Evolutionary conservation across 2,888 invertebrate species (phyloP).

Genomic region (Sycophila texana): DNA sequence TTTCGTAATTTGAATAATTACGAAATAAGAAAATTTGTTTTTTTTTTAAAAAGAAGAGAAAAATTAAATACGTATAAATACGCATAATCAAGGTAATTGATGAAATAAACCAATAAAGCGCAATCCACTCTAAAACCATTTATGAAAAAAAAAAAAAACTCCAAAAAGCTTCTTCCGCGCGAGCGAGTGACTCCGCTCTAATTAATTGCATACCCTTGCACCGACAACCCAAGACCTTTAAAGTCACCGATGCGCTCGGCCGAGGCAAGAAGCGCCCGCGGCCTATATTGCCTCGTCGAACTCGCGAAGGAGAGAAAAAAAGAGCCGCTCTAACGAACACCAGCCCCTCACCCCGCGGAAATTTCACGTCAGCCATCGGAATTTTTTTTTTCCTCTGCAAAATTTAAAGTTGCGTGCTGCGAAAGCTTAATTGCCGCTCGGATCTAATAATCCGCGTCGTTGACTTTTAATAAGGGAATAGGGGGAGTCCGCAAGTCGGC

Average conservation of each 20-base stretch:
- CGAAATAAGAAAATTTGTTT: neutral
- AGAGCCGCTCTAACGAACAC: neutral
- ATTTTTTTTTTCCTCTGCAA: no score
- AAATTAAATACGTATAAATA: neutral
- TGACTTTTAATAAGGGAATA: no score
- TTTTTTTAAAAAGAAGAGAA: no score
- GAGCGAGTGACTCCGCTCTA: neutral
- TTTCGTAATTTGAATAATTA: no score
- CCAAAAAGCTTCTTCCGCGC: no score
- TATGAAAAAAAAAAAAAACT: neutral
- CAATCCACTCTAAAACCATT: neutral
- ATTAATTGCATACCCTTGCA: neutral
- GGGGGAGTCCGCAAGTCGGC: no score
- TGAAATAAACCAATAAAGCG: no score
- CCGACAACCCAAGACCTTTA: neutral
- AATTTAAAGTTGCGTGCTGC: no score
- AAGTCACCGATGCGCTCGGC: neutral
- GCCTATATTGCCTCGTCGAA: neutral
- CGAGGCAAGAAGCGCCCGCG: neutral
- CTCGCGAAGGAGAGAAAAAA: neutral
- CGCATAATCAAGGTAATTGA: neutral
- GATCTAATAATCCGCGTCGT: no score
- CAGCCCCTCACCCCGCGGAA: no score
- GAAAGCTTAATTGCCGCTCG: no score
- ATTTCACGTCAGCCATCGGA: no score